phyloP scores from a whole-genome alignment of 2,113 vertebrate genomes.

The Odobenus rosmarus region DNA sequence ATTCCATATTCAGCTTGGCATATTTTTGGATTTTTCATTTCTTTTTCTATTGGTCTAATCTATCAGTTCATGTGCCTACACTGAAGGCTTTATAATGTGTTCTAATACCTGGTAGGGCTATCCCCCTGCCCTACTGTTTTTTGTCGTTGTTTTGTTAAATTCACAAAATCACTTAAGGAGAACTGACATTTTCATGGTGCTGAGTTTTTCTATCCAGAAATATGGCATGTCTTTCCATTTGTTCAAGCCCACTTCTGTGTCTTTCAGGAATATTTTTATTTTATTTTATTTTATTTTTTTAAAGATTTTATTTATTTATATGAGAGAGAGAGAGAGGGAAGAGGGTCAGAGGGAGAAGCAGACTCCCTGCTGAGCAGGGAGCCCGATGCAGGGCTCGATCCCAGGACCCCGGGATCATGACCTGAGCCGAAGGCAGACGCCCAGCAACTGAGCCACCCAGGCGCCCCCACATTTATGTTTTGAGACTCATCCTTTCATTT shows the following conservation, averaged over 20 bases:
- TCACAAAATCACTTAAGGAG: not conserved
- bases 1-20: not conserved
- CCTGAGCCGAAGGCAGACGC: too few species aligned
- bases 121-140: not conserved
- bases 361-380: too few species aligned
- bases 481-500: not conserved
- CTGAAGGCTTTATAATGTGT: not conserved
- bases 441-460: too few species aligned
- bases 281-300: not conserved
- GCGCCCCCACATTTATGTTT: not conserved
- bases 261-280: not conserved
- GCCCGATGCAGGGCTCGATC: too few species aligned
- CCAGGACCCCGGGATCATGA: too few species aligned
- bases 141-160: conserved; percentile 40
- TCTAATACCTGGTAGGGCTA: not conserved
- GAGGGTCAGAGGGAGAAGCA: too few species aligned
- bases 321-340: too few species aligned
- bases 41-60: not conserved
- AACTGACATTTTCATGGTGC: not conserved
- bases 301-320: too few species aligned
- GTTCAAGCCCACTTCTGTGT: not conserved
- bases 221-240: not conserved
- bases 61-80: not conserved
- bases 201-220: conserved; percentile 17
- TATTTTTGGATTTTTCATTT: conserved; percentile 53